Base-by-base conservation (phyloP, 2,888 invertebrate genomes). In the Himalopsyche tibetana region DNA sequence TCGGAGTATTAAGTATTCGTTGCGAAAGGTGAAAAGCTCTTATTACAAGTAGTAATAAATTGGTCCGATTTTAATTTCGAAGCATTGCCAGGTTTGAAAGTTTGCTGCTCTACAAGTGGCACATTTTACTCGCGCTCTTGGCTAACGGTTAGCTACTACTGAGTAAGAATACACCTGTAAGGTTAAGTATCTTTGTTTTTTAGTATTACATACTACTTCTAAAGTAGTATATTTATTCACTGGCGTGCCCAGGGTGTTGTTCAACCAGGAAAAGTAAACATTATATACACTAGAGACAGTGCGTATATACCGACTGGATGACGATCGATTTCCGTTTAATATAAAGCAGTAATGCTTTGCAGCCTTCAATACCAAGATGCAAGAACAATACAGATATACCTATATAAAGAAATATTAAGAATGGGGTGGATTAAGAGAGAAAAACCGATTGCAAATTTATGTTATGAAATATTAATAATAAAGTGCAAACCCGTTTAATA, bases 71-170 rank as follows among this genome's bases (percentile, higher is more conserved):
- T 74, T 74, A 74, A 74, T 74, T 74, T 74, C 74, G 74, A 15
- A 74, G 28, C 69, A 69, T 69, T 36, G 69, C 69, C 69, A 69
- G 74, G 74, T 36, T 74, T 38, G 36, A 74, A 74, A 74, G 74
- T 74, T 74, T 38, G 38, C 74, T 74, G 36, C 74, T 74, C 74
- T 38, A 74, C 74, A 74, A 74, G 74, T 74, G 74, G 74, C 38
- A 74, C 74, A 74, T 74, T 63, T 74, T 74, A 74, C 38, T 36
- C 74, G 74, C 74, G 19, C 28, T 74, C 74, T 74, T 74, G 36
- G 69, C 69, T 28, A 69, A 28, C 69, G 17, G 69, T 69, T 69
- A 69, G 69, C 69, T 28, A 28, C 28, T 11, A 28, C 69, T n/a
- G 28, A 69, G 69, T 69, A 69, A 19, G 28, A 36, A 69, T 74